Percentiles rank a stretch among this genome's conserved stretches.
Evolutionary conservation across 2,797 vertebrate genomes (phyloP).

Genomic region (Galago senegalensis): DNA sequence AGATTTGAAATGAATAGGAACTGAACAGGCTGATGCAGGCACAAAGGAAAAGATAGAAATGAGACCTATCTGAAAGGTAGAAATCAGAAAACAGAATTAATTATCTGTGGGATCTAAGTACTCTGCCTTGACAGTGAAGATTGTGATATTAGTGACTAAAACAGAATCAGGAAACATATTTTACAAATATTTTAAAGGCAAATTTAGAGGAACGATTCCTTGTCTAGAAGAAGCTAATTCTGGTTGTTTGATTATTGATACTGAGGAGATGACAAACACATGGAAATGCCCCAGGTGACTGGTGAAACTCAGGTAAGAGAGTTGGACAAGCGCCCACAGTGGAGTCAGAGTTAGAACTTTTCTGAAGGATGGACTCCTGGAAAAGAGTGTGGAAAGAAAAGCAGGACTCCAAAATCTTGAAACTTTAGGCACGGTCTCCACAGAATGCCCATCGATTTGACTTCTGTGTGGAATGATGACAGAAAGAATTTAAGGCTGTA

Average conservation of each 20-base stretch:
- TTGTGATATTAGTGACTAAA: background rate
- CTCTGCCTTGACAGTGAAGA: background rate
- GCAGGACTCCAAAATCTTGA: background rate
- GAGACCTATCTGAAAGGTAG: background rate
- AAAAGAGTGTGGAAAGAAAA: background rate
- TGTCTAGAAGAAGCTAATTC: background rate
- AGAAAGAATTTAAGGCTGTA: background rate
- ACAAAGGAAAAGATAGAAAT: constrained; percentile 40
- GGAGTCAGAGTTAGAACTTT: background rate
- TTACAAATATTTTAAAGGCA: background rate
- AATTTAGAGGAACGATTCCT: background rate
- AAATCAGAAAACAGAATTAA: constrained; percentile 39
- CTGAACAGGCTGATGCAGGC: background rate
- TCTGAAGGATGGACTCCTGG: background rate
- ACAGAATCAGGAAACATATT: background rate
- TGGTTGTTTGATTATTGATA: background rate
- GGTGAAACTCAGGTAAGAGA: background rate
- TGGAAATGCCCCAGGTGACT: background rate
- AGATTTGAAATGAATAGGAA: background rate
- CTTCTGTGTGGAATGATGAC: background rate
- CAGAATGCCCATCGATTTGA: background rate
- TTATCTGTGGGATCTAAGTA: background rate
- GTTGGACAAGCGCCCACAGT: fast-evolving
- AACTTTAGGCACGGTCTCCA: background rate
- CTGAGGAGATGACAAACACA: background rate